Conservation (phyloP, 2,888 invertebrate species). For the Physocephala rufipes region DNA sequence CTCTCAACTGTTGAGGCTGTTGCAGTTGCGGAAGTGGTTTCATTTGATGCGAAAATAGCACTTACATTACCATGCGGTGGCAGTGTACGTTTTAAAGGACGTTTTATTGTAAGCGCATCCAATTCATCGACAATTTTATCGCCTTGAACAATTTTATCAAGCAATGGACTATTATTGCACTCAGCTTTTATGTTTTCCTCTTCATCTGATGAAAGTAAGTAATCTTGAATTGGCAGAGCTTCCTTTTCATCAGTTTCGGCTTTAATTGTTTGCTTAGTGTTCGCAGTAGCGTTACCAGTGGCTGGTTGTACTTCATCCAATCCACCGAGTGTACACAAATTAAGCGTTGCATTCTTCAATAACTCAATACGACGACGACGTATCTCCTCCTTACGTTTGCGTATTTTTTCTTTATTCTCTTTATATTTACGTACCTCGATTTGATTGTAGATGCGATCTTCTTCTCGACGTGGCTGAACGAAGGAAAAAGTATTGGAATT, state of each 20-base stretch:
- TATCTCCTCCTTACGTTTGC: conserved; percentile 67
- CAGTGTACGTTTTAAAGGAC: conserved; percentile 51
- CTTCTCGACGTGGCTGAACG: conserved; percentile 80
- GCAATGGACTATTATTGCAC: conserved; percentile 51
- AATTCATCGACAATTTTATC: conserved; percentile 61
- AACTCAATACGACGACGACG: conserved; percentile 46
- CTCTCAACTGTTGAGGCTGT: conserved; percentile 37
- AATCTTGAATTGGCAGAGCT: conserved; percentile 56
- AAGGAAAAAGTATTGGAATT: conserved; percentile 42
- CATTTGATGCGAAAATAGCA: conserved; percentile 44
- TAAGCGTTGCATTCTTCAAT: conserved; percentile 41
- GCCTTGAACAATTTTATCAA: conserved; percentile 55
- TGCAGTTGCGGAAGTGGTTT: conserved; percentile 14
- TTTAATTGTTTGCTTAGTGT: conserved; percentile 26
- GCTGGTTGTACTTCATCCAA: conserved; percentile 36
- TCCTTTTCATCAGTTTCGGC: conserved; percentile 34
- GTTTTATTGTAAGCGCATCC: conserved; percentile 55
- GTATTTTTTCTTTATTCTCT: conserved; percentile 81
- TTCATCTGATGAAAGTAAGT: conserved; percentile 58
- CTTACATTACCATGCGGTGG: conserved; percentile 47
- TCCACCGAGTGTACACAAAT: conserved; percentile 43
- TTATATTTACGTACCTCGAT: conserved; percentile 79
- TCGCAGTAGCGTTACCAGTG: conserved; percentile 29
- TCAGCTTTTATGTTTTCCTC: conserved; percentile 48
- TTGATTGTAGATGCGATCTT: conserved; percentile 76